These are phyloP conservation scores for Drosophila lacicola DNA, from an alignment of 2,888 invertebrate genomes.

Conservation along the genomic window DNA sequence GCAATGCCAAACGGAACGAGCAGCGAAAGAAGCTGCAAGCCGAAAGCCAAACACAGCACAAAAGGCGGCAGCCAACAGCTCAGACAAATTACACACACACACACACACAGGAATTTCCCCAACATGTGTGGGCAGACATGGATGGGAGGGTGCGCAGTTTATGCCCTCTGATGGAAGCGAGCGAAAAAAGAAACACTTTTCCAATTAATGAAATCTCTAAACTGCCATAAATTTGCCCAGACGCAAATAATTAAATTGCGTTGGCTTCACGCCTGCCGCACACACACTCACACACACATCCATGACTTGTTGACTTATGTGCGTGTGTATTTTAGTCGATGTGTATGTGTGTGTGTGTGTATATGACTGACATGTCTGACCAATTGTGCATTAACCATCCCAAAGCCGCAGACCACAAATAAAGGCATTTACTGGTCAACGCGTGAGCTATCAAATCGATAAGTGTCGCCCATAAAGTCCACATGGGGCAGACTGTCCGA, in stretches of 20 bases:
- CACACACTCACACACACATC: slow-evolving; percentile 30
- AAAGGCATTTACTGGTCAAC: slow-evolving; percentile 51
- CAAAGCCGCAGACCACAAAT: slow-evolving; percentile 59
- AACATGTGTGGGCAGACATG: not conserved
- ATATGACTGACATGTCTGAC: slow-evolving; percentile 56
- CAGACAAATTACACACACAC: slow-evolving; percentile 51
- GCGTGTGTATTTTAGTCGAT: slow-evolving; percentile 5
- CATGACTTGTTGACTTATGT: slow-evolving; percentile 69
- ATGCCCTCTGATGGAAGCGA: not conserved
- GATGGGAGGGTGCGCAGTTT: not conserved
- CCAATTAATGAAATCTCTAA: slow-evolving; percentile 84
- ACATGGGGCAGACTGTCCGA: slow-evolving; percentile 3
- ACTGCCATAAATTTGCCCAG: slow-evolving; percentile 81
- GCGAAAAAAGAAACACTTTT: slow-evolving; percentile 75
- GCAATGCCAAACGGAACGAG: slow-evolving; percentile 69
- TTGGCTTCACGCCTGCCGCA: slow-evolving; percentile 49
- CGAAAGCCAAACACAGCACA: slow-evolving; percentile 43
- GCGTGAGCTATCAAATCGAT: slow-evolving; percentile 46
- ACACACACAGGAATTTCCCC: not conserved
- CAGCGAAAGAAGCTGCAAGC: slow-evolving; percentile 43
- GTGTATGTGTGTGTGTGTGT: slow-evolving; percentile 18
- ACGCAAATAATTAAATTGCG: slow-evolving; percentile 80
- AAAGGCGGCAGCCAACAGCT: slow-evolving; percentile 29
- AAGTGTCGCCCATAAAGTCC: slow-evolving; percentile 22
- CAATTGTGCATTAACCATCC: slow-evolving; percentile 50